These are phyloP conservation scores for Papilio aristodemus DNA, from an alignment of 1,140 invertebrate genomes.

Conservation along the genomic window DNA sequence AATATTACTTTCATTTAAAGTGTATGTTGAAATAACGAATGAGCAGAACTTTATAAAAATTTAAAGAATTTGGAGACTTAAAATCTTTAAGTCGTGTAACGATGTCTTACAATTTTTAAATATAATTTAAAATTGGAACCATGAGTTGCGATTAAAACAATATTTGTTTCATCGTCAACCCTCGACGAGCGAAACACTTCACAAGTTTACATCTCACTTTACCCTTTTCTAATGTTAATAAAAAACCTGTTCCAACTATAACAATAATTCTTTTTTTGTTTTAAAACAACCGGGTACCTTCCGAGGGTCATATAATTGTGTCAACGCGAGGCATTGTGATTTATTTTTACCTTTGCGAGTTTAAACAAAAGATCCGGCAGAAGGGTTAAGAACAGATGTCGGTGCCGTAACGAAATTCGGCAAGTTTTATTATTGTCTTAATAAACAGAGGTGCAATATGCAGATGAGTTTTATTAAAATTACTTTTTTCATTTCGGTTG, in stretches of 20 bases:
- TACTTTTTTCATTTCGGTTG: slow-evolving; percentile 60
- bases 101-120: background rate
- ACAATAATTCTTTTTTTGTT: slow-evolving; percentile 70
- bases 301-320: slow-evolving; percentile 64
- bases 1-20: too few relatives aligned
- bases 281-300: slow-evolving; percentile 52
- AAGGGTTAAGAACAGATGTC: slow-evolving; percentile 64
- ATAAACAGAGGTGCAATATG: slow-evolving; percentile 66
- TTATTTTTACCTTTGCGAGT: slow-evolving; percentile 52
- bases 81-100: too few relatives aligned
- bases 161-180: slow-evolving; percentile 46
- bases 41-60: too few relatives aligned
- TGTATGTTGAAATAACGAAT: too few relatives aligned
- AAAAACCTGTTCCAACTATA: slow-evolving; percentile 71
- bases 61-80: too few relatives aligned
- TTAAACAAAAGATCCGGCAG: slow-evolving; percentile 55
- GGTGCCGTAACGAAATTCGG: slow-evolving; percentile 37
- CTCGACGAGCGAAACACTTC: slow-evolving; percentile 58
- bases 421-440: slow-evolving; percentile 62
- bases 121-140: slow-evolving; percentile 1
- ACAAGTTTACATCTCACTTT: slow-evolving; percentile 71
- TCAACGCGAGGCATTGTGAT: slow-evolving; percentile 62
- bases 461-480: slow-evolving; percentile 64
- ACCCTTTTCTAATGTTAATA: slow-evolving; percentile 72
- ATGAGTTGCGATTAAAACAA: slow-evolving; percentile 18